Conservation (phyloP, 1,140 invertebrate species). For the Saccostrea cuccullata region DNA sequence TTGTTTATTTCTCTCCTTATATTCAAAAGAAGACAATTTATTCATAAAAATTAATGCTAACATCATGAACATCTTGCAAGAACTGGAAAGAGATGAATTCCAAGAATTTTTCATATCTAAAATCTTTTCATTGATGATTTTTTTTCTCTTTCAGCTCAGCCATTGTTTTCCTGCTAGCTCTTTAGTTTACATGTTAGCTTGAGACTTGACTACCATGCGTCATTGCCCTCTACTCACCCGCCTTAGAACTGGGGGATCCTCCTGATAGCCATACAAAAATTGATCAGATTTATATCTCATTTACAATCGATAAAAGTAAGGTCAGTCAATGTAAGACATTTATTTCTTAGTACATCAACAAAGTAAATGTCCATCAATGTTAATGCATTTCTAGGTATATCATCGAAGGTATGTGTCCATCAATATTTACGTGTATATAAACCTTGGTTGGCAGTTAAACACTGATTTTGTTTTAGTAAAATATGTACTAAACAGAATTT, state of each 20-base stretch:
- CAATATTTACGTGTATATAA: no score
- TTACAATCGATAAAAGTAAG: no score
- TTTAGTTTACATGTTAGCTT: background rate
- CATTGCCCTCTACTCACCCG: background rate
- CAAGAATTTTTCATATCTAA: background rate
- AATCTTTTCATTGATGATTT: background rate
- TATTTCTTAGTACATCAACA: background rate
- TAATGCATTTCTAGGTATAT: no score
- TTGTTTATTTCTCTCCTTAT: no score
- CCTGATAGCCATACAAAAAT: slow-evolving; percentile 36
- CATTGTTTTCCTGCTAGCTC: background rate
- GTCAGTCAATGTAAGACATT: no score
- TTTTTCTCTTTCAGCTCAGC: background rate
- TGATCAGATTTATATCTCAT: background rate
- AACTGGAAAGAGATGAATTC: background rate
- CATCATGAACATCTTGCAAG: no score
- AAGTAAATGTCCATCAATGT: no score
- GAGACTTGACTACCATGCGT: background rate
- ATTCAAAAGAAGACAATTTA: no score
- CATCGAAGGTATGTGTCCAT: no score
- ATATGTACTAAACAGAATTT: no score
- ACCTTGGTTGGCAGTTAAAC: no score
- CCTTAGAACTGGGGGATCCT: slow-evolving; percentile 22
- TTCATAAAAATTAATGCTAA: no score
- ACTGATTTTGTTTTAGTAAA: background rate